These are phyloP conservation scores for Platerodrilus igneus DNA, from an alignment of 2,888 invertebrate species.

Conservation along the genomic window DNA sequence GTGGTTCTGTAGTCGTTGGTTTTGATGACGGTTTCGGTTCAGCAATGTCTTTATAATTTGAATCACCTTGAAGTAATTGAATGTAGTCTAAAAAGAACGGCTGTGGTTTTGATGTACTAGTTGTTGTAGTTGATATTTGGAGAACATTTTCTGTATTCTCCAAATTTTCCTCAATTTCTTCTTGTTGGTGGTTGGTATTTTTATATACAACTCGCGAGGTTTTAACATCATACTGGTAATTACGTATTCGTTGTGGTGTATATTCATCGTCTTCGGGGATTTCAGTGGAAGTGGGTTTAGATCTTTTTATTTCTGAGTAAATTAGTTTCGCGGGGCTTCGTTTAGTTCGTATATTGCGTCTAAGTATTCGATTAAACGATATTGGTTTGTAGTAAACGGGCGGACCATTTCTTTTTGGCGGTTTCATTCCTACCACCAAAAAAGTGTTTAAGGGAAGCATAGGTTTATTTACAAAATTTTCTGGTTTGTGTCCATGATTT, in stretches of 20 bases:
- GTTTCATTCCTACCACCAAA: constrained; percentile 42
- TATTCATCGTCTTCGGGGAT: constrained; percentile 42
- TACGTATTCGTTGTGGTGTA: constrained; percentile 42
- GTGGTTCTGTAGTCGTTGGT: constrained; percentile 24
- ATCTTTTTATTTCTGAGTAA: constrained; percentile 38
- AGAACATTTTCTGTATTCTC: too few species aligned
- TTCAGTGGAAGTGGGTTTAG: constrained; percentile 27
- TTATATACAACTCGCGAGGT: constrained; percentile 42
- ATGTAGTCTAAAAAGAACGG: constrained; percentile 41
- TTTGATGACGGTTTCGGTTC: constrained; percentile 42
- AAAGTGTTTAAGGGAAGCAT: constrained; percentile 34
- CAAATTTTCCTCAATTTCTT: too few species aligned
- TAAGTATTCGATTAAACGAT: constrained; percentile 10
- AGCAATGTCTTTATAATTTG: constrained; percentile 38
- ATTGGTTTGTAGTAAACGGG: constrained; percentile 32
- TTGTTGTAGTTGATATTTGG: too few species aligned
- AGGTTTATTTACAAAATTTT: background rate
- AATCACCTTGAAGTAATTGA: constrained; percentile 35
- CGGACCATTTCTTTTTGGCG: constrained; percentile 37
- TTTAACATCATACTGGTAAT: constrained; percentile 44
- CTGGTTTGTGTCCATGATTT: too few species aligned
- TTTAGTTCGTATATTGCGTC: constrained; percentile 21
- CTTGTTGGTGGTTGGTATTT: constrained; percentile 29
- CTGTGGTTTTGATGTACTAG: too few species aligned
- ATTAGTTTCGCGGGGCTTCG: constrained; percentile 32